A percentile compares a stretch with the other conserved stretches of the same genome.
Conservation (phyloP, 2,113 vertebrate species). For the Brachirus orientalis region DNA sequence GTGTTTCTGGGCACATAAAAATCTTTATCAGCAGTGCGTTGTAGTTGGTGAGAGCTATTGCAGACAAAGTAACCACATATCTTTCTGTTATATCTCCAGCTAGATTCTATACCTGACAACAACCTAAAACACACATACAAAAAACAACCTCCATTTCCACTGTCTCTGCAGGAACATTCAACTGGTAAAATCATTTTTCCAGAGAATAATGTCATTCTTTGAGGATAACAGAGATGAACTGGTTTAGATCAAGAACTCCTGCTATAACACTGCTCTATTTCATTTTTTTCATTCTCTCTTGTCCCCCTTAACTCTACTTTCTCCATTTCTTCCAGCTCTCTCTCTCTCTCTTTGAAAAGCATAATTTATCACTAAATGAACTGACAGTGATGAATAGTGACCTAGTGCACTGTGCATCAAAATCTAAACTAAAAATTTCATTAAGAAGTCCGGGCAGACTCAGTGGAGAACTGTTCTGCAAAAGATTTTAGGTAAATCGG, state of each 20-base stretch:
- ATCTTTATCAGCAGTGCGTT: not conserved
- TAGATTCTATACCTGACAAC: too few relatives aligned
- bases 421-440: slow-evolving; percentile 42
- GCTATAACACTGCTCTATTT: too few relatives aligned
- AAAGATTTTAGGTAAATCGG: slow-evolving; percentile 6
- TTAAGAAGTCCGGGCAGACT: slow-evolving; percentile 52
- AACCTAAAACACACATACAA: too few relatives aligned
- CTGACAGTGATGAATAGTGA: slow-evolving; percentile 67
- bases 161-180: too few relatives aligned
- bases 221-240: slow-evolving; percentile 18
- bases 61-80: not conserved
- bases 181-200: slow-evolving; percentile 22
- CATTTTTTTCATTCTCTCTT: slow-evolving; percentile 29
- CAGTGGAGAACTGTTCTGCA: slow-evolving; percentile 27
- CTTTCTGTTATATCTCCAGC: too few relatives aligned
- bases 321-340: slow-evolving; percentile 17
- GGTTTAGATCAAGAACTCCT: slow-evolving; percentile 19
- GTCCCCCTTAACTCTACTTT: slow-evolving; percentile 15
- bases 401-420: slow-evolving; percentile 59
- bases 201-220: slow-evolving; percentile 14
- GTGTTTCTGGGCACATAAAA: slow-evolving; percentile 10
- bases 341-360: slow-evolving; percentile 49
- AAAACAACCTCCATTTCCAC: too few relatives aligned
- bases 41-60: too few relatives aligned
- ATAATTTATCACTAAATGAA: slow-evolving; percentile 60